phyloP scores from a whole-genome alignment of 2,113 vertebrate genomes.

The Gymnobelideus leadbeateri region DNA sequence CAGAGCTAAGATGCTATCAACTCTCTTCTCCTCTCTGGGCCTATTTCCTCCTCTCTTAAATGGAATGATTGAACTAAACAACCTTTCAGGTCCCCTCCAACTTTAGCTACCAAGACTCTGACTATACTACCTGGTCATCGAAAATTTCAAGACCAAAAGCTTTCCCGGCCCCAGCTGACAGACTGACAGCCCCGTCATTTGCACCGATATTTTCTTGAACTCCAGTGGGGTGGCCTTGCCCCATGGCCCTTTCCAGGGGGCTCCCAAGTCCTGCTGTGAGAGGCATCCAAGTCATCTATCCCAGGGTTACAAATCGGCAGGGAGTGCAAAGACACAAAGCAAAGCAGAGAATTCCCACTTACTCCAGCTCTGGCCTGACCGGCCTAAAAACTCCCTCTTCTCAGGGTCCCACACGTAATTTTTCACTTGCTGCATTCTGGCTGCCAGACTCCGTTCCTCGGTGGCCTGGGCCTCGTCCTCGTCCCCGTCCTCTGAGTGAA shows the following conservation, averaged over 20 bases:
- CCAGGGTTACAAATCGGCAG: neutral
- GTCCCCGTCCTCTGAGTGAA: slow-evolving; percentile 85
- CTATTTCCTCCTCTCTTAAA: neutral
- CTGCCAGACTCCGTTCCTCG: slow-evolving; percentile 84
- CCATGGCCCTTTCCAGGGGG: neutral
- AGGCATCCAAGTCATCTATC: neutral
- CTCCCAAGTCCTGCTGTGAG: neutral
- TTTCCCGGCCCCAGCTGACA: neutral
- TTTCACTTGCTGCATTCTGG: slow-evolving; percentile 89
- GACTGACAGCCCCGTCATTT: neutral
- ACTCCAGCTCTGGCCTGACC: slow-evolving; percentile 96
- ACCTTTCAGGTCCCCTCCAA: neutral
- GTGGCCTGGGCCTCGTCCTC: slow-evolving; percentile 55
- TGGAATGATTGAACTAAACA: neutral
- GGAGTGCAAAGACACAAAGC: neutral
- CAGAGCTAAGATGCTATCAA: neutral
- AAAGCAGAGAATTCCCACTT: slow-evolving; percentile 83
- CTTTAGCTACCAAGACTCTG: neutral
- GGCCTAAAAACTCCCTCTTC: slow-evolving; percentile 95
- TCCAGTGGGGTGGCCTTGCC: neutral
- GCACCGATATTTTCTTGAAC: neutral
- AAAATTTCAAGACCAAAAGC: neutral
- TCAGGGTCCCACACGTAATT: slow-evolving; percentile 95
- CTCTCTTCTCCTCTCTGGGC: neutral
- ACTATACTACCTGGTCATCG: neutral